Conservation (phyloP, 2,113 vertebrate genomes). For the Crypturellus undulatus region DNA sequence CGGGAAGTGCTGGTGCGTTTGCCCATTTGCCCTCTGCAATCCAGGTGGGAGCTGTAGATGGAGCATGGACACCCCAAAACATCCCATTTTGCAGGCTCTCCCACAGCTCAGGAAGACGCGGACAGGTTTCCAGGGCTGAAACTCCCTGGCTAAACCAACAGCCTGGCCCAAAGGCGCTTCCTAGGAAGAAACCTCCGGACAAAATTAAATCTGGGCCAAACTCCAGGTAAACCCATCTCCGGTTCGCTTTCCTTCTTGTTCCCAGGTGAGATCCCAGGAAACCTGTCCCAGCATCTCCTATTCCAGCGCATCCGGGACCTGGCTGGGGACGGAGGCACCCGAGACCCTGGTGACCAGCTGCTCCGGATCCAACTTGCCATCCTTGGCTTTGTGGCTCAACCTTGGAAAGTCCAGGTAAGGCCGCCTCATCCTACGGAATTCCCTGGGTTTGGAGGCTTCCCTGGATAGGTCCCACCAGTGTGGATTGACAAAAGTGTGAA, state of each 20-base stretch:
- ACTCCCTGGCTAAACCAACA: neutral
- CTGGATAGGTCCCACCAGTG: neutral
- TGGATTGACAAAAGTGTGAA: neutral
- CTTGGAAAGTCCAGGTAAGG: neutral
- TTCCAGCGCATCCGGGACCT: no score
- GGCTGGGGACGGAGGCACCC: no score
- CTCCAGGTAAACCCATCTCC: no score
- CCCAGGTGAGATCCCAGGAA: no score
- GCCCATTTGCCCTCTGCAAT: no score
- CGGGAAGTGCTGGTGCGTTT: neutral
- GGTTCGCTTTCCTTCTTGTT: no score
- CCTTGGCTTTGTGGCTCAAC: neutral
- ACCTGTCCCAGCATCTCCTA: no score
- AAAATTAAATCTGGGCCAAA: no score
- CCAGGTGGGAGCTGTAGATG: no score
- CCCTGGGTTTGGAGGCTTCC: neutral
- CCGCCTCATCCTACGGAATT: neutral
- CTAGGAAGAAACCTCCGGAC: neutral
- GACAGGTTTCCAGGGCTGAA: neutral
- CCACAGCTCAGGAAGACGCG: neutral
- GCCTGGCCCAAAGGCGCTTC: accelerated
- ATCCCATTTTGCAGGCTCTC: neutral
- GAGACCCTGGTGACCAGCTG: neutral
- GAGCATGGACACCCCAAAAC: accelerated
- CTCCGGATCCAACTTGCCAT: neutral